A percentile compares a stretch with the other conserved stretches of the same genome.
These are phyloP conservation scores for Drosophila heteroneura DNA, from an alignment of 2,888 invertebrate genomes.

Conservation along the genomic window DNA sequence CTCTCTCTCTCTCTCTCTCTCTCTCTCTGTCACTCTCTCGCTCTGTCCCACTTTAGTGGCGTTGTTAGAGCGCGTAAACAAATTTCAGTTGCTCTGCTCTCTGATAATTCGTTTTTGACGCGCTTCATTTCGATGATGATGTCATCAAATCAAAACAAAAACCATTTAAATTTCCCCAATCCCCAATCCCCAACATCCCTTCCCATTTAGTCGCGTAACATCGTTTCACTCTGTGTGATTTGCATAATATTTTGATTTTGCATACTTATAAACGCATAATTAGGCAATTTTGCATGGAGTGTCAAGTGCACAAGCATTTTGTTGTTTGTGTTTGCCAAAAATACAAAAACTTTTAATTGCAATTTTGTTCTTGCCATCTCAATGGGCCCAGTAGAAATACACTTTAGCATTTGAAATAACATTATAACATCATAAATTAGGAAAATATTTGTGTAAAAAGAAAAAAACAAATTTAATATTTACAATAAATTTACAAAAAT, in stretches of 20 bases:
- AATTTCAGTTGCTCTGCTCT: conserved; percentile 41
- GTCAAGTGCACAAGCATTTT: conserved; percentile 25
- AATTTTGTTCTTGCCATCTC: conserved; percentile 7
- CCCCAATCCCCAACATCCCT: background rate
- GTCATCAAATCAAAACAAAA: conserved; percentile 75
- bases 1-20: background rate
- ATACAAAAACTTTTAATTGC: conserved; percentile 31
- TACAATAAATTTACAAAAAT: no score
- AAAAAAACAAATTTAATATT: background rate
- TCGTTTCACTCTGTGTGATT: conserved; percentile 46
- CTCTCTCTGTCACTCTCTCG: background rate
- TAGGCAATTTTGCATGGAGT: conserved; percentile 49
- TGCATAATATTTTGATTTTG: conserved; percentile 73
- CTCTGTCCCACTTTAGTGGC: conserved; percentile 6
- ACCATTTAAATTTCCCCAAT: conserved; percentile 55
- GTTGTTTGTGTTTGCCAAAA: conserved; percentile 15
- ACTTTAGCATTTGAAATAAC: background rate
- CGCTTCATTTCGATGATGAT: conserved; percentile 65
- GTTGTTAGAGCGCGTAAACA: conserved; percentile 57
- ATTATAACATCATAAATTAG: background rate
- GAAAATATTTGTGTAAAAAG: background rate
- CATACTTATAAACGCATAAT: conserved; percentile 70
- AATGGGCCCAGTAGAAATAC: background rate
- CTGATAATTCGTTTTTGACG: conserved; percentile 73
- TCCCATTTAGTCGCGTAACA: background rate